Percentiles rank a stretch among this genome's conserved stretches.
phyloP scores from a whole-genome alignment of 2,888 invertebrate genomes.

The Drosophila meridiana region DNA sequence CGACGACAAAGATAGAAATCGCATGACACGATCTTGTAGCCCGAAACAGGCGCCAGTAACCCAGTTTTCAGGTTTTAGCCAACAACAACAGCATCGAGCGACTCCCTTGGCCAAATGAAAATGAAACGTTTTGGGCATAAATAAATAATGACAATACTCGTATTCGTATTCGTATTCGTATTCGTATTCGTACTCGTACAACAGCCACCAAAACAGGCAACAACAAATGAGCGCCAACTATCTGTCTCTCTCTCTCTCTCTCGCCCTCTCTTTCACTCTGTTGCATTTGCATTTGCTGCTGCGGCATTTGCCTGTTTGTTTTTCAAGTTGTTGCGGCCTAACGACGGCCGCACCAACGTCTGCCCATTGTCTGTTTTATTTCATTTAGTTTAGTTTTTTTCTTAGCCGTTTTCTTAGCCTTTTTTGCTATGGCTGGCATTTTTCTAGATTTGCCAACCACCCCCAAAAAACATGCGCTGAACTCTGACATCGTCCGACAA shows the following conservation, averaged over 20 bases:
- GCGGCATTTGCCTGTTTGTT: slow-evolving; percentile 74
- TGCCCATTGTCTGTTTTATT: slow-evolving; percentile 70
- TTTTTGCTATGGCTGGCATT: slow-evolving; percentile 61
- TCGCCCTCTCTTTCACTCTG: background rate
- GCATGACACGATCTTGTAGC: slow-evolving; percentile 81
- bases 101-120: slow-evolving; percentile 79
- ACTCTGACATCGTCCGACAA: slow-evolving; percentile 68
- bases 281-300: slow-evolving; percentile 34
- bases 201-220: slow-evolving; percentile 71
- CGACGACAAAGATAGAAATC: slow-evolving; percentile 81
- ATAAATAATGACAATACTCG: slow-evolving; percentile 77
- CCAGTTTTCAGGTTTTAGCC: slow-evolving; percentile 74
- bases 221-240: slow-evolving; percentile 71
- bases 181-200: slow-evolving; percentile 30
- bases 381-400: slow-evolving; percentile 20
- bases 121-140: slow-evolving; percentile 81
- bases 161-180: slow-evolving; percentile 52
- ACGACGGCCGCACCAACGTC: slow-evolving; percentile 72
- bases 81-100: slow-evolving; percentile 16
- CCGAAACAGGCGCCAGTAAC: slow-evolving; percentile 81
- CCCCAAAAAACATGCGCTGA: slow-evolving; percentile 77
- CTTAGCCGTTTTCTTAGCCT: slow-evolving; percentile 20
- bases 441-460: slow-evolving; percentile 78
- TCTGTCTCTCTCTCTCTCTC: background rate
- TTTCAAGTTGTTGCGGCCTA: slow-evolving; percentile 66